phyloP scores from a whole-genome alignment of 2,113 vertebrate genomes.

The Plecturocebus donacophilus region DNA sequence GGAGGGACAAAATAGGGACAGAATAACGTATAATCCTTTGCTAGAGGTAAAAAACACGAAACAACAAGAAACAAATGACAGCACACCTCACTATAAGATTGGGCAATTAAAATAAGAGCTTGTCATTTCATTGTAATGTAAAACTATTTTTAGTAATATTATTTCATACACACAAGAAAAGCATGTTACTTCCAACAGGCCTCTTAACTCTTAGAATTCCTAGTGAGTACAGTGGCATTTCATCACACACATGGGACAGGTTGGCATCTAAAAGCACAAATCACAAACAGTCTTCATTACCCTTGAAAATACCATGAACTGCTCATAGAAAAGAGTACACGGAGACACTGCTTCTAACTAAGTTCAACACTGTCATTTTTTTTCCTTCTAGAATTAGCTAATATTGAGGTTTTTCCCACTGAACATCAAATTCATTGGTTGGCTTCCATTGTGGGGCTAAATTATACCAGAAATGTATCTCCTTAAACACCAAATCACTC shows the following conservation, averaged over 20 bases:
- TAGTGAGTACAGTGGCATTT: not conserved
- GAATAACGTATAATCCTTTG: not conserved
- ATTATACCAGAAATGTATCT: not conserved
- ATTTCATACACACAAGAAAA: not conserved
- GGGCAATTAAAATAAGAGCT: not conserved
- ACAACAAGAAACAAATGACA: not conserved
- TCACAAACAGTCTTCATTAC: not conserved
- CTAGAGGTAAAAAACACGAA: not conserved
- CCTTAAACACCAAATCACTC: not conserved
- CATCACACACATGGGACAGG: rapidly evolving
- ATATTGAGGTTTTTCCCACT: not conserved
- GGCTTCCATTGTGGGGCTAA: not conserved
- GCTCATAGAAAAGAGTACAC: rapidly evolving
- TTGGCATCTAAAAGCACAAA: not conserved
- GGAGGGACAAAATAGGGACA: not conserved
- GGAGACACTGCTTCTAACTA: not conserved
- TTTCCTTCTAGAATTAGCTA: not conserved
- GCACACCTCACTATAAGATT: not conserved
- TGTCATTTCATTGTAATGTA: not conserved
- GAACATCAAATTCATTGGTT: not conserved
- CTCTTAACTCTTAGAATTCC: not conserved
- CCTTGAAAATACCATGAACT: not conserved
- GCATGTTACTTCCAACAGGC: not conserved
- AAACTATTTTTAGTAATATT: not conserved
- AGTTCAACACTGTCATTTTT: not conserved